Percentiles rank a stretch among this genome's conserved stretches.
Evolutionary conservation across 2,113 vertebrate species (phyloP).

Genomic region (Oryzias melastigma): DNA sequence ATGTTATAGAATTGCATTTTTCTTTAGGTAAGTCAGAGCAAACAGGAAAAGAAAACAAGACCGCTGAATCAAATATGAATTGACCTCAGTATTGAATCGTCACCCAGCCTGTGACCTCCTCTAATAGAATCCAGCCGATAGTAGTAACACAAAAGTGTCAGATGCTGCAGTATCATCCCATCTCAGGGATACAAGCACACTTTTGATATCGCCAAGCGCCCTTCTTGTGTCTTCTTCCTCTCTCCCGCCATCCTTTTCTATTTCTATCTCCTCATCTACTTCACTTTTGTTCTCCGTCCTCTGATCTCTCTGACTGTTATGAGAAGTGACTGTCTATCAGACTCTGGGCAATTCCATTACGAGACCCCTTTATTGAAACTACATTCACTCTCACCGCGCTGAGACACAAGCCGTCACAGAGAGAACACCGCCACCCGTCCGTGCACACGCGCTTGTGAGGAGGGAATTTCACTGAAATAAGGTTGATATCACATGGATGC

Average conservation of each 20-base stretch:
- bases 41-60: not conserved
- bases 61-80: not conserved
- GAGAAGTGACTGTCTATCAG: conserved; percentile 55
- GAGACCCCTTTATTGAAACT: conserved; percentile 39
- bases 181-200: not conserved
- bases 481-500: not conserved
- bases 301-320: conserved; percentile 43
- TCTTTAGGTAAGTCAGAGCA: not conserved
- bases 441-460: not conserved
- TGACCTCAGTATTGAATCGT: not conserved
- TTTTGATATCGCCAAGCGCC: not conserved
- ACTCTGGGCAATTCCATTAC: conserved; percentile 50
- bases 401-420: conserved; percentile 16
- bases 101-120: not conserved
- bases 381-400: conserved; percentile 27
- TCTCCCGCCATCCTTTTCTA: not conserved
- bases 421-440: not conserved
- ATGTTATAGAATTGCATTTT: too few relatives aligned
- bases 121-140: not conserved
- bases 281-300: conserved; percentile 12
- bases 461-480: not conserved
- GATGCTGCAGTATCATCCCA: not conserved
- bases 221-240: not conserved
- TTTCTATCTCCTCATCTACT: not conserved
- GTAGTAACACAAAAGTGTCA: conserved; percentile 1